Evolutionary conservation across 92 coral and sea anemone genomes (phyloP).

Genomic region (Metridium senile): DNA sequence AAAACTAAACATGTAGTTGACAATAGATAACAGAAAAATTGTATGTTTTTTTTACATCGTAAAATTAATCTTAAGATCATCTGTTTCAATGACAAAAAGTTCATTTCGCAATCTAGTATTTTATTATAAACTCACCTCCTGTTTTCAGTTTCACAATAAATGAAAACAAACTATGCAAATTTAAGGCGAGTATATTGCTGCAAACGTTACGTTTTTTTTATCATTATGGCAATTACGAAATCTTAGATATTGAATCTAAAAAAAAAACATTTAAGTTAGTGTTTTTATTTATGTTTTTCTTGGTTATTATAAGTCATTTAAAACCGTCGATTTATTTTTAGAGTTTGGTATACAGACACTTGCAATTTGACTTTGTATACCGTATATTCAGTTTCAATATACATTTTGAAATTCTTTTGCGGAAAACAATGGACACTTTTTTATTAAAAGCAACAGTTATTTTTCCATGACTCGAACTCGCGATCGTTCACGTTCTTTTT

Average conservation of each 20-base stretch:
- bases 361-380: background rate
- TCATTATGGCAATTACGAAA: conserved; percentile 3
- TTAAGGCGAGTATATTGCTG: background rate
- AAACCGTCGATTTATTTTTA: background rate
- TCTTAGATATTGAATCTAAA: background rate
- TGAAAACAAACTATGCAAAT: conserved; percentile 4
- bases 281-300: too few relatives aligned
- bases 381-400: background rate
- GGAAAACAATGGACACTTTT: background rate
- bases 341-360: background rate
- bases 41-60: background rate
- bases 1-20: too few relatives aligned
- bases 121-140: background rate
- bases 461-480: background rate
- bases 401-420: background rate
- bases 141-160: background rate
- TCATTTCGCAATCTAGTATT: background rate
- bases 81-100: background rate
- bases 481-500: background rate
- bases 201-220: background rate
- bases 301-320: background rate
- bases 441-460: background rate
- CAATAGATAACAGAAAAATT: background rate
- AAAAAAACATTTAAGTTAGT: too few relatives aligned
- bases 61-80: background rate